Conservation (phyloP, 1,140 invertebrate species). For the Temnothorax longispinosus region DNA sequence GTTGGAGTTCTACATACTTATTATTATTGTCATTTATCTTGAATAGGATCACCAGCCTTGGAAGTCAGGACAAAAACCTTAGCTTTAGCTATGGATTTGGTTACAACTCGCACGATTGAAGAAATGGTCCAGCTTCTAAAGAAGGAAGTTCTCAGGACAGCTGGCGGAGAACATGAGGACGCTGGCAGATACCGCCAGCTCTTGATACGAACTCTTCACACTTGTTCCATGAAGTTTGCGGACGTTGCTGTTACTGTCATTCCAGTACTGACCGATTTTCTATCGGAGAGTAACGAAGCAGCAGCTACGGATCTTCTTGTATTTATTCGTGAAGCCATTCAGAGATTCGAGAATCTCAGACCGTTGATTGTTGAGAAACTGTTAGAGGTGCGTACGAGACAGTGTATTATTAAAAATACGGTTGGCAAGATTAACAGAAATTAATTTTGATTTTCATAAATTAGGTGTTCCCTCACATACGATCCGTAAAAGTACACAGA, state of each 20-base stretch:
- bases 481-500: constrained; percentile 94
- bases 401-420: no score
- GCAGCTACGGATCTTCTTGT: constrained; percentile 97
- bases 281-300: constrained; percentile 97
- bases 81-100: constrained; percentile 94
- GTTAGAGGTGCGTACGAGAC: constrained; percentile 85
- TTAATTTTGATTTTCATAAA: constrained; percentile 26
- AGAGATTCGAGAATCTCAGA: constrained; percentile 94
- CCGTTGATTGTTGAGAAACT: constrained; percentile 90
- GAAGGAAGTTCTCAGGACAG: constrained; percentile 97
- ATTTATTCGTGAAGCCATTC: constrained; percentile 97
- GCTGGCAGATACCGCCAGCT: constrained; percentile 98
- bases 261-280: constrained; percentile 97
- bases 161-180: constrained; percentile 97
- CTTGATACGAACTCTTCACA: constrained; percentile 97
- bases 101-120: constrained; percentile 96
- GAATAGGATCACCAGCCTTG: constrained; percentile 92
- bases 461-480: constrained; percentile 91
- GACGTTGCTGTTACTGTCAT: constrained; percentile 98
- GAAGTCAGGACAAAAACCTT: constrained; percentile 97
- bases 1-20: neutral
- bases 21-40: constrained; percentile 9
- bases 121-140: constrained; percentile 98
- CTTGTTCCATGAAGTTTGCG: constrained; percentile 98
- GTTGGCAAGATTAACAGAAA: neutral